Base-by-base conservation (phyloP, 1,140 invertebrate species). In the Parapsyche elsis region DNA sequence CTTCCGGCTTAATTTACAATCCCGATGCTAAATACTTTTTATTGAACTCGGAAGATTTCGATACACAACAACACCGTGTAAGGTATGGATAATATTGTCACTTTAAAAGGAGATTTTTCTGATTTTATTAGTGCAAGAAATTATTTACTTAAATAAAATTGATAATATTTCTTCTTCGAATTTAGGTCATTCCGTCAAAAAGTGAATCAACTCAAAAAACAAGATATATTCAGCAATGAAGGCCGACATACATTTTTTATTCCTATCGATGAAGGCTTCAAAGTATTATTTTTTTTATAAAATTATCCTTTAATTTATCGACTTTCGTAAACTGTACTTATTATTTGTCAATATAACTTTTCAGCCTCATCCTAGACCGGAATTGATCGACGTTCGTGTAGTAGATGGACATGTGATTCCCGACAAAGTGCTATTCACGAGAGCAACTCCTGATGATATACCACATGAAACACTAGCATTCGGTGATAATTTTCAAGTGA, bases 351-450 rank as follows among this genome's bases (percentile, higher is more conserved):
- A 53, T 78, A 83, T 83, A 77, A 81, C 85, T 75, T 87, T 84
- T 38, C 84, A 92, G 93, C 92, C 92, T 76, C 89, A 90, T 23
- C 90, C 91, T 1, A 88, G 92, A 78, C 91, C 92, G 5, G 91
- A 92, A 79, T 90, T 94, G 81, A 92, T 97, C 75, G 95, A 97
- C 86, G 91, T 88, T 10, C 94, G 95, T 86, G 95, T 97, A 23
- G 93, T 98, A 64, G 94, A 97, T 86, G 96, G 95, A 14, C 96
- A 98, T 86, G 92, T 98, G n/a, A 94, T 98, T 84, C 94, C 94
- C 0, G 92, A 94, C 84, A 91, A 94, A 84, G 95, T 96, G 7
- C 91, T 98, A 16, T 98, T 98, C 88, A 96, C 95, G 1, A 90
- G 93, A 81, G 92, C 96, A 0, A 94, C 95, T 0, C 90, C 91